These are phyloP conservation scores for Cavia aperea DNA, from an alignment of 2,113 vertebrate species.

Conservation along the genomic window DNA sequence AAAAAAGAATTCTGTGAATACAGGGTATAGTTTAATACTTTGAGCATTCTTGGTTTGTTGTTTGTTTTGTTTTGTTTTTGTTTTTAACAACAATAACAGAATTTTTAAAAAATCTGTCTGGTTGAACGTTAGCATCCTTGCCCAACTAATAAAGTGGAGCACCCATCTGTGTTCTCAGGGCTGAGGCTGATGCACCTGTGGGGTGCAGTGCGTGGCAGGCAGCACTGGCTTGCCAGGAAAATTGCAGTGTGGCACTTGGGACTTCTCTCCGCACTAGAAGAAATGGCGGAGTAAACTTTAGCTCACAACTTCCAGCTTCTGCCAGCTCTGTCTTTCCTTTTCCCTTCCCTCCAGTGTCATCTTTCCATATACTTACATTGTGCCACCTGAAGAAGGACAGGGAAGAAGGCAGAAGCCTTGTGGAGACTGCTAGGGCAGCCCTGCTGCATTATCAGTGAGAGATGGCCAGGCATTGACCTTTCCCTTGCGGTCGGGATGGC, in stretches of 20 bases:
- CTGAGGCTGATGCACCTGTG: neutral
- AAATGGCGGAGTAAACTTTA: neutral
- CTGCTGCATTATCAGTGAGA: rapidly evolving
- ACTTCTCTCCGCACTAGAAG: neutral
- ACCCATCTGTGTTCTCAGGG: neutral
- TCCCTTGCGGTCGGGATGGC: rapidly evolving
- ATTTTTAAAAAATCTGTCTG: neutral
- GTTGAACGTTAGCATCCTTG: neutral
- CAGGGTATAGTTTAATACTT: neutral
- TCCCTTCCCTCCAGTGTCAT: rapidly evolving
- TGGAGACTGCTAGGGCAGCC: neutral
- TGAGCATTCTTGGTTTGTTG: no score
- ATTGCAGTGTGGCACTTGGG: rapidly evolving
- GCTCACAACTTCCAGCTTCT: neutral
- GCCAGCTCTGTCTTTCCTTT: neutral
- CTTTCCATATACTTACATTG: rapidly evolving
- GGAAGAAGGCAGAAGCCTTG: neutral
- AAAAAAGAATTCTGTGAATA: neutral
- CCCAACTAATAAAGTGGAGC: neutral
- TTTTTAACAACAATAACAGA: neutral
- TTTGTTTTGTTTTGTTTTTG: neutral
- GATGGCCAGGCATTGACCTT: rapidly evolving
- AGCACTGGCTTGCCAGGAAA: rapidly evolving
- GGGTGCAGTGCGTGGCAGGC: neutral
- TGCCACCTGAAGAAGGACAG: neutral